A percentile compares a stretch with the other conserved stretches of the same genome.
phyloP scores from a whole-genome alignment of 2,113 vertebrate species.

The Phyllostomus hastatus region DNA sequence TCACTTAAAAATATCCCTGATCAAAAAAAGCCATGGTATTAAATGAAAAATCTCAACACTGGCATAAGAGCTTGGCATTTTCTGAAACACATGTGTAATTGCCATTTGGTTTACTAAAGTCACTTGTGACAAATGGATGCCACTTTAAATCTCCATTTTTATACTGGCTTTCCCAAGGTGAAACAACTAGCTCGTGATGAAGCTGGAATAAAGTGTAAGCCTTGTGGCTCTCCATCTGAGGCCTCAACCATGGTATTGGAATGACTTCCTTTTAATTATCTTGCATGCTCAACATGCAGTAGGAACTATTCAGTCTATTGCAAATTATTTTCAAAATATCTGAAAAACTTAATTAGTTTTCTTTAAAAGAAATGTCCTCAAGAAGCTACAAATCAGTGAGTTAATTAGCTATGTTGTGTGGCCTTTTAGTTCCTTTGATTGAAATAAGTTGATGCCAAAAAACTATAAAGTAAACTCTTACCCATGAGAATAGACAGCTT shows the following conservation, averaged over 20 bases:
- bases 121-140: neutral
- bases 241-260: neutral
- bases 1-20: neutral
- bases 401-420: conserved; percentile 34
- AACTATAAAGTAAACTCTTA: neutral
- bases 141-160: neutral
- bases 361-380: conserved; percentile 60
- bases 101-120: neutral
- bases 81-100: neutral
- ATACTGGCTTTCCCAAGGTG: neutral
- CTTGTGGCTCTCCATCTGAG: conserved; percentile 29
- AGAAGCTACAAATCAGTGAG: conserved; percentile 56
- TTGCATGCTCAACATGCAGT: neutral
- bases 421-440: conserved; percentile 25
- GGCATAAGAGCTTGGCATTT: neutral
- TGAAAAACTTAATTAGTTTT: conserved; percentile 49
- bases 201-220: neutral
- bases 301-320: neutral
- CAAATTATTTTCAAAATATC: conserved; percentile 16
- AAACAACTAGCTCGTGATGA: neutral
- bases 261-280: conserved; percentile 39
- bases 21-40: neutral
- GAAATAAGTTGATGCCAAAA: conserved; percentile 25
- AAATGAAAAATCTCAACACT: neutral
- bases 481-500: neutral